Conservation (phyloP, 2,113 vertebrate genomes). For the Thalassoma bifasciatum region DNA sequence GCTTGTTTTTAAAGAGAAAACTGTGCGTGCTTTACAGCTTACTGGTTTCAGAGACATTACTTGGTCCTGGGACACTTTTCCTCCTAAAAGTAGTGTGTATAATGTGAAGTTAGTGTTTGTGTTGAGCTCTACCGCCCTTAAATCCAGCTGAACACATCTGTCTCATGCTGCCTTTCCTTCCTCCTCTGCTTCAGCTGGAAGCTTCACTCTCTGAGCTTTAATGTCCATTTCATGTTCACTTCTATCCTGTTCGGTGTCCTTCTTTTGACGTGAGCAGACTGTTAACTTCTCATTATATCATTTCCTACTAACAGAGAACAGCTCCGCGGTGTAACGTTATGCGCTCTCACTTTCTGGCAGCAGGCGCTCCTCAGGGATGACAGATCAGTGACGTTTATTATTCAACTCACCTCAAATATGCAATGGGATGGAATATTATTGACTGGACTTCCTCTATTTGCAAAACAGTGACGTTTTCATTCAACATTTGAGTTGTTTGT, state of each 20-base stretch:
- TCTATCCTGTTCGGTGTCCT: background rate
- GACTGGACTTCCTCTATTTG: background rate
- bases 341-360: background rate
- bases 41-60: background rate
- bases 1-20: slow-evolving; percentile 18
- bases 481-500: background rate
- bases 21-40: background rate
- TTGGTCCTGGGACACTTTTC: too few relatives aligned
- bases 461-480: background rate
- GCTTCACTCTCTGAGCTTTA: slow-evolving; percentile 11
- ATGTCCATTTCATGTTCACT: background rate
- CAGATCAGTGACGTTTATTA: background rate
- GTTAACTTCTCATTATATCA: background rate
- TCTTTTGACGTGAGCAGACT: background rate
- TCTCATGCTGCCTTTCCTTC: slow-evolving; percentile 19
- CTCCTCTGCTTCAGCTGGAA: background rate
- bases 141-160: slow-evolving; percentile 58
- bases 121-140: background rate
- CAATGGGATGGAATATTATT: too few relatives aligned
- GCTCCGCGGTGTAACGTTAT: background rate
- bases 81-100: background rate
- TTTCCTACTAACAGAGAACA: slow-evolving; percentile 1
- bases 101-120: background rate
- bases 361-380: slow-evolving; percentile 7
- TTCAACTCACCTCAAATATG: background rate